phyloP scores from a whole-genome alignment of 2,888 invertebrate genomes.

The Exephanes ischioxanthus region DNA sequence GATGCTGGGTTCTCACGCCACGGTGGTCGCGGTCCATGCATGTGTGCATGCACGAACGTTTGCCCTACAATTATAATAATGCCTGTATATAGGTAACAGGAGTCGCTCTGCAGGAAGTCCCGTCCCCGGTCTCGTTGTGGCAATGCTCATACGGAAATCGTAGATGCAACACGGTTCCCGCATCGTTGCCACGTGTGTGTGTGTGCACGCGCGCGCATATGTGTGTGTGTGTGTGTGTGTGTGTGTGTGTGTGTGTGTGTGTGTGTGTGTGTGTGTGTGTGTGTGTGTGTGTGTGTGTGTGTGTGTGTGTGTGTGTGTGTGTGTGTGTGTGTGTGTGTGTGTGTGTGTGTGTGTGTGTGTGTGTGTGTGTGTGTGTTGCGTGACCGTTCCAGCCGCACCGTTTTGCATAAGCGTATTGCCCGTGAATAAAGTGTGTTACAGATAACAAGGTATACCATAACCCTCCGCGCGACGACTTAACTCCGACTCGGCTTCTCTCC shows the following conservation, averaged over 20 bases:
- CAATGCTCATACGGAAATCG: slow-evolving; percentile 37
- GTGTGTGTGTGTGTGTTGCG: slow-evolving; percentile 44
- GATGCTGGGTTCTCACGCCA: slow-evolving; percentile 69
- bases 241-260: slow-evolving; percentile 36
- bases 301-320: slow-evolving; percentile 35
- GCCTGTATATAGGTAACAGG: slow-evolving; percentile 21
- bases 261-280: slow-evolving; percentile 27
- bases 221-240: slow-evolving; percentile 21
- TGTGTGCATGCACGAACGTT: slow-evolving; percentile 27
- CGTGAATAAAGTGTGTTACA: slow-evolving; percentile 73
- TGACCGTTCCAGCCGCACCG: slow-evolving; percentile 51
- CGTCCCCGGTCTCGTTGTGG: background rate
- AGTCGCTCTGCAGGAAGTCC: slow-evolving; percentile 46
- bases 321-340: slow-evolving; percentile 11
- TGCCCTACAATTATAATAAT: slow-evolving; percentile 70
- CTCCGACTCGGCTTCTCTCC: slow-evolving; percentile 40
- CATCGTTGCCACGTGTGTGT: slow-evolving; percentile 13
- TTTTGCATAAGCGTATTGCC: slow-evolving; percentile 65
- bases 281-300: slow-evolving; percentile 7
- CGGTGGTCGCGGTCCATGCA: slow-evolving; percentile 64
- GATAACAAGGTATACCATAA: slow-evolving; percentile 76
- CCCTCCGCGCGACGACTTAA: slow-evolving; percentile 72
- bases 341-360: slow-evolving; percentile 19
- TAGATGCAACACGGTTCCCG: slow-evolving; percentile 57
- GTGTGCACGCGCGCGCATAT: too few relatives aligned